Evolutionary conservation across 2,113 vertebrate species (phyloP).

Genomic region (Cyprinodon brontotheroides): DNA sequence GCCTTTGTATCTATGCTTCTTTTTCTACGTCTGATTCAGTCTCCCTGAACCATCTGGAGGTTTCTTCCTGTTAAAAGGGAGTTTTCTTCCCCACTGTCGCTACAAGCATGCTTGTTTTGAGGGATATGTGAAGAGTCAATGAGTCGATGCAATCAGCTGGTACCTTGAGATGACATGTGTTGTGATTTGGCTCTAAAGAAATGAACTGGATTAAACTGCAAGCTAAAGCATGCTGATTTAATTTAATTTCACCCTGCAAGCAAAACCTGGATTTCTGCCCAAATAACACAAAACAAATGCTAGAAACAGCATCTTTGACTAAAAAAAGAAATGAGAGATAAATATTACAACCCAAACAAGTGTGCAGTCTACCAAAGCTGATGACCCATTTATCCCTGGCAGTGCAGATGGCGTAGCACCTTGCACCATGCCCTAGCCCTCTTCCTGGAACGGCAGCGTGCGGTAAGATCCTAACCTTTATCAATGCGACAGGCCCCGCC

Average conservation of each 20-base stretch:
- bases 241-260: not conserved
- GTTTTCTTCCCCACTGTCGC: too few relatives aligned
- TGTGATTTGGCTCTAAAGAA: too few relatives aligned
- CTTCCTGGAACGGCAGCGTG: conserved; percentile 65
- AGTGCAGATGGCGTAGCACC: conserved; percentile 71
- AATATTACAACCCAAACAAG: conserved; percentile 41
- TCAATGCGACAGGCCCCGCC: conserved; percentile 72
- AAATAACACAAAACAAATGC: conserved; percentile 10
- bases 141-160: too few relatives aligned
- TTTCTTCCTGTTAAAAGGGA: too few relatives aligned
- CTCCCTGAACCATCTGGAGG: too few relatives aligned
- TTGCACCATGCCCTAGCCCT: conserved; percentile 58
- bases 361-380: conserved; percentile 35
- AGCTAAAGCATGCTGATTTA: conserved; percentile 26
- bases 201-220: not conserved
- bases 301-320: conserved; percentile 1
- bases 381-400: conserved; percentile 57
- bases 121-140: too few relatives aligned
- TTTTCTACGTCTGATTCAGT: too few relatives aligned
- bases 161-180: too few relatives aligned
- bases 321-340: conserved; percentile 35
- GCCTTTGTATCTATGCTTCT: too few relatives aligned
- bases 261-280: conserved; percentile 4
- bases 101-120: too few relatives aligned
- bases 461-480: conserved; percentile 72